A percentile compares a stretch with the other conserved stretches of the same genome.
phyloP scores from a whole-genome alignment of 2,797 vertebrate species.

The Sylvia borin region DNA sequence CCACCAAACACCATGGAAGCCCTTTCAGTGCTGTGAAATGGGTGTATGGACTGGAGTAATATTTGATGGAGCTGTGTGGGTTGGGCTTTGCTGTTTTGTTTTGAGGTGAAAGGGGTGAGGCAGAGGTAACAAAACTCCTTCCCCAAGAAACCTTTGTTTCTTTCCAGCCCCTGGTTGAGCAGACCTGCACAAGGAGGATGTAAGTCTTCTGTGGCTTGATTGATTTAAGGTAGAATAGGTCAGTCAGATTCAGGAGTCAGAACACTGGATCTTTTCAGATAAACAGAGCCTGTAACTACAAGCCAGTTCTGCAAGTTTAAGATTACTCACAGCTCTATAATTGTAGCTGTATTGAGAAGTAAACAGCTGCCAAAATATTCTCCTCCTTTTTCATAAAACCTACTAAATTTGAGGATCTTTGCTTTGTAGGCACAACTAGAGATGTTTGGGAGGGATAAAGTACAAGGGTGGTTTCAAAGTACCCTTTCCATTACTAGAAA shows the following conservation, averaged over 20 bases:
- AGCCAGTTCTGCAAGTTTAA: neutral
- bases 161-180: neutral
- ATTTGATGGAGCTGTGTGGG: neutral
- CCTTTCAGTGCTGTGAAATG: neutral
- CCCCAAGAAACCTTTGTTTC: neutral
- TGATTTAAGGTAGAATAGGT: neutral
- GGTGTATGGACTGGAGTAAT: accelerated
- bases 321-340: neutral
- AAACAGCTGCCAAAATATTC: neutral
- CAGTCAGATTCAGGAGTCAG: neutral
- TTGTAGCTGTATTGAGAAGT: neutral
- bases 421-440: neutral
- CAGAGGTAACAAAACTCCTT: neutral
- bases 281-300: neutral
- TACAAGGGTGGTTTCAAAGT: neutral
- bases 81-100: neutral
- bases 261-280: neutral
- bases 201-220: neutral
- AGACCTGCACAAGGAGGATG: neutral
- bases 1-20: neutral
- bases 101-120: neutral
- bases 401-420: neutral
- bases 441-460: neutral
- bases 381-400: neutral
- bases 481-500: neutral